Percentiles rank a stretch among this genome's conserved stretches.
Conservation (phyloP, 2,797 vertebrate species). For the Lacerta agilis region DNA sequence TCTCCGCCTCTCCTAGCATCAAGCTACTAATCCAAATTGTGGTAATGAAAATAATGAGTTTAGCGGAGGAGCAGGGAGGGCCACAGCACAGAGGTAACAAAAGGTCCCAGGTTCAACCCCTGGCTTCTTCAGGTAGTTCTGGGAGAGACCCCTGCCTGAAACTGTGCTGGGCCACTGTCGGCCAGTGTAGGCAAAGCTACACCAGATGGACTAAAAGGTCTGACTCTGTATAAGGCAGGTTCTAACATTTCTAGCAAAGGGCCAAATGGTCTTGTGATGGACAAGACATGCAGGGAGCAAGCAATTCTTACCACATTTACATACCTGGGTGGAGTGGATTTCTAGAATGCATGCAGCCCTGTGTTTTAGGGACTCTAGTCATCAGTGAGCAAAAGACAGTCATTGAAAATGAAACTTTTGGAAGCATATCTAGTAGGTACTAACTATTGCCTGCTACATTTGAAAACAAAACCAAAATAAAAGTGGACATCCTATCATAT, state of each 20-base stretch:
- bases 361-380: neutral
- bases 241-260: no score
- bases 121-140: no score
- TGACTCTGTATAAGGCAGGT: no score
- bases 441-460: no score
- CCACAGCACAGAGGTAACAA: no score
- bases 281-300: neutral
- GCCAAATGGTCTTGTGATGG: neutral
- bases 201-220: no score
- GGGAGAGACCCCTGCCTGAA: no score
- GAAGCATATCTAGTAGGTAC: neutral
- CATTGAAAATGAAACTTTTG: neutral
- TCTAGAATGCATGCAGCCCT: neutral
- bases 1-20: neutral
- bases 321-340: neutral
- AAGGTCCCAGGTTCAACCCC: no score
- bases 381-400: neutral
- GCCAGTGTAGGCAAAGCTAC: no score
- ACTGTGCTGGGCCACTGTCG: no score
- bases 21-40: neutral
- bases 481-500: no score
- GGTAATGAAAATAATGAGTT: neutral
- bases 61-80: neutral
- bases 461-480: no score
- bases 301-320: neutral